Evolutionary conservation across 2,888 invertebrate genomes (phyloP), one percentile per base, ranked within the genome.

Genomic region (Acanthopleura granulata): DNA sequence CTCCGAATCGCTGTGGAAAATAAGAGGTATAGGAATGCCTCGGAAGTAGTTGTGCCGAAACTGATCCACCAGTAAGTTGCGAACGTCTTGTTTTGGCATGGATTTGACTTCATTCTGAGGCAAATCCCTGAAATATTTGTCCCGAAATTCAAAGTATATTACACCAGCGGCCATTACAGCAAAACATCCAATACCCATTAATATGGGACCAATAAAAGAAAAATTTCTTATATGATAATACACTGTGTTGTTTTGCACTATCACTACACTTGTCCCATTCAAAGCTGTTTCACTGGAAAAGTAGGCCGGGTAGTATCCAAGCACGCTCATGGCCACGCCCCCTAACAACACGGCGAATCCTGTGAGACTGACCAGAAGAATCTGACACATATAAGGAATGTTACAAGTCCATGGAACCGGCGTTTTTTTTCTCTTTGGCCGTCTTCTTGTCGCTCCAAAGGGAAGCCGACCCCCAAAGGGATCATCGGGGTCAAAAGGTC

Each of bases 121-220:
- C 25, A 71, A 49, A 18, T 49, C 50, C 50, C 40, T 16, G 49
- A 49, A 71, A n/a, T 71, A 71, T 49, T 49, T 71, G n/a, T 71
- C 71, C 40, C 71, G 71, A 49, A 71, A 71, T 71, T 71, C 71
- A 40, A 71, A 71, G 40, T 71, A 71, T 30, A 71, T 25, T 49
- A 71, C 71, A 1, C 71, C 40, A 6, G 71, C 71, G 1, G 40
- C n/a, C 18, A 71, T 71, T 18, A 71, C 40, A 1, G 71, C 50
- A n/a, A 71, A 71, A n/a, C 40, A 71, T 18, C 71, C 71, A 16
- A 71, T 49, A 40, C 71, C 71, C 71, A 71, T 71, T 6, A 40
- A 49, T 22, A 71, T 49, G 14, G 71, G 71, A 16, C 71, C 71
- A 4, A 49, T 40, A 49, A 71, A 71, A n/a, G 71, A 40, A n/a